phyloP scores from a whole-genome alignment of 1,140 invertebrate species.

The Drosophila athabasca region DNA sequence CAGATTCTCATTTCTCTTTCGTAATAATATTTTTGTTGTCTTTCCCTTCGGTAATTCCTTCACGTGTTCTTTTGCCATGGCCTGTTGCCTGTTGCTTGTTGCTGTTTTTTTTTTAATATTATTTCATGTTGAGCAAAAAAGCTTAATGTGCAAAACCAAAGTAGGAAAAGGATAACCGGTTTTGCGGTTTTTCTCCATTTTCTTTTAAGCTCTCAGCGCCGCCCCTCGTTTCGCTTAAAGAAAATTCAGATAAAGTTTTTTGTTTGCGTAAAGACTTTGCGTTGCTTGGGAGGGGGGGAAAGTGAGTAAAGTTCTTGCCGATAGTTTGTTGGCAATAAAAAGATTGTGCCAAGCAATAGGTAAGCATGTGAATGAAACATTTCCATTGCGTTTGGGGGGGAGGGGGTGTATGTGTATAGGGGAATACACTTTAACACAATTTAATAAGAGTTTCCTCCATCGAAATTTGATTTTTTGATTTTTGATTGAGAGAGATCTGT shows the following conservation, averaged over 20 bases:
- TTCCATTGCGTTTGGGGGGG: not conserved
- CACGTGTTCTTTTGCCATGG: not conserved
- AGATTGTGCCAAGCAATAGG: constrained; percentile 17
- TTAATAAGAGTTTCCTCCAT: not conserved
- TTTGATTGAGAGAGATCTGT: constrained; percentile 25
- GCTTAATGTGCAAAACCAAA: constrained; percentile 11
- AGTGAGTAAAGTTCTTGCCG: constrained; percentile 4
- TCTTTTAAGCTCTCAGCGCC: constrained; percentile 8
- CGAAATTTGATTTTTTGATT: constrained; percentile 16
- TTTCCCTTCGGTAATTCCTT: too few species aligned
- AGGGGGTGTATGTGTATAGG: not conserved
- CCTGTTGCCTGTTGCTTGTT: constrained; percentile 6
- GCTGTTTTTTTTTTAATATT: constrained; percentile 4
- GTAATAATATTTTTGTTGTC: not conserved
- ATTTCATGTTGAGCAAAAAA: constrained; percentile 18
- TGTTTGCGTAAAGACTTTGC: not conserved
- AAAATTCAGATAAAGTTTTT: constrained; percentile 29
- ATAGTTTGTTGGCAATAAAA: constrained; percentile 3
- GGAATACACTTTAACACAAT: constrained; percentile 2
- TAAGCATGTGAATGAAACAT: constrained; percentile 3
- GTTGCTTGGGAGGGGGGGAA: not conserved
- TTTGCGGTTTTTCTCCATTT: not conserved
- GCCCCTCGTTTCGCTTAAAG: constrained; percentile 15
- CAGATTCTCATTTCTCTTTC: not conserved
- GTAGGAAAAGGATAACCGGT: not conserved